Base-by-base conservation (phyloP, 2,113 vertebrate genomes). In the Ochotona princeps region DNA sequence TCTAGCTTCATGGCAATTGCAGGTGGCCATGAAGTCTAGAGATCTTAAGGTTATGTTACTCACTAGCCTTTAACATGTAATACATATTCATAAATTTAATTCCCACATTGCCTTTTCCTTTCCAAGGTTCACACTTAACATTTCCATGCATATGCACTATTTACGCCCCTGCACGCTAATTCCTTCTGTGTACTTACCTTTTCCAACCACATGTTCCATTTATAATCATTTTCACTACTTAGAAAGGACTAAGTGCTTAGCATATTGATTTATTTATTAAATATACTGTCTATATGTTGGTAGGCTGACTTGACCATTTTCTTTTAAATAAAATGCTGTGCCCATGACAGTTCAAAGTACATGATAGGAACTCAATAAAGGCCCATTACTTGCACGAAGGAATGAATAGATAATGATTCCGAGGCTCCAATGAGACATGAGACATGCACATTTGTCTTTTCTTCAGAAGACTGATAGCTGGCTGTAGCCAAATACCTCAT, bases 401-500 rank as follows among this genome's bases (percentile, higher is more conserved):
- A 93, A 76, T 82, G 51, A 82, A 72, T 70, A 57, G 63, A 80
- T 89, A 78, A 82, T 67, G 38, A 65, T 79, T 89, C 95, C 28
- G 14, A 93, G 47, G 73, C 18, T 67, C 89, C 67, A 89, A 1
- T 13, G 47, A 92, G 38, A 82, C 30, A 1, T 13, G 47, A 92
- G 38, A 82, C 30, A 35, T 76, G 30, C 32, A 20, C 74, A 92
- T 87, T 96, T 96, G 63, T 87, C 30, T 90, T 90, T 94, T 85
- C 69, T 74, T 32, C n/a, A 69, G 61, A 90, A 89, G 67, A 86
- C 23, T 81, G 61, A 95, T 79, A 70, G n/a, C 63, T 79, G 20
- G 25, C 74, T 84, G 1, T 26, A 75, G 49, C 83, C 57, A 94
- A 70, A 87, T 20, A 93, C 93, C 66, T 94, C 70, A 12, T 67